Percentiles rank a stretch among this genome's conserved stretches.
These are phyloP conservation scores for Macrophya annulata DNA, from an alignment of 2,888 invertebrate genomes.

Conservation along the genomic window DNA sequence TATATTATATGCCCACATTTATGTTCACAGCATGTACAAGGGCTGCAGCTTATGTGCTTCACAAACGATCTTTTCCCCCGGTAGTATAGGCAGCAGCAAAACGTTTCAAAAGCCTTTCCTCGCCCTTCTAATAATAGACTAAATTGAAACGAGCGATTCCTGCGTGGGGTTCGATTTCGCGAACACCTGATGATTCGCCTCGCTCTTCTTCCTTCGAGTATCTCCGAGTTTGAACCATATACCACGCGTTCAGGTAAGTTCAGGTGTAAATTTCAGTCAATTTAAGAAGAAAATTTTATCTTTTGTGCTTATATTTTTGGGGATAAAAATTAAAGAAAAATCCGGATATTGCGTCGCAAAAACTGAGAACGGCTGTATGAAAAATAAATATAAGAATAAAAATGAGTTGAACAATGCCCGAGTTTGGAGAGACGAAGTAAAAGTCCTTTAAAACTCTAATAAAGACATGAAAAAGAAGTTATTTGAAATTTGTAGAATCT, in stretches of 20 bases:
- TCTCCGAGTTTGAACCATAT: background rate
- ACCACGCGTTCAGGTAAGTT: background rate
- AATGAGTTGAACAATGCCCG: background rate
- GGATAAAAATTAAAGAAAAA: background rate
- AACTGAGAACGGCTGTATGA: background rate
- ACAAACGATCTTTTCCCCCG: constrained; percentile 22
- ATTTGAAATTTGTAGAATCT: constrained; percentile 29
- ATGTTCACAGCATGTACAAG: constrained; percentile 34
- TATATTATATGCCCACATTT: background rate
- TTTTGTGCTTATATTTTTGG: background rate
- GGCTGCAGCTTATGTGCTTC: constrained; percentile 1
- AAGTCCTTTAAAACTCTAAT: constrained; percentile 3
- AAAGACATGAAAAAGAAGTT: constrained; percentile 5
- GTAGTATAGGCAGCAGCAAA: background rate
- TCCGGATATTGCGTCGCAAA: background rate
- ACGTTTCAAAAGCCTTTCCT: constrained; percentile 44
- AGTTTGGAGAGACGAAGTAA: background rate
- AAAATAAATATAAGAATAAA: background rate
- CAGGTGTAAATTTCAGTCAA: background rate
- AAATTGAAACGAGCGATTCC: constrained; percentile 48
- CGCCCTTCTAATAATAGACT: constrained; percentile 36
- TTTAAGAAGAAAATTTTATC: background rate
- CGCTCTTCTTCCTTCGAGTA: background rate
- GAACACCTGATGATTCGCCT: constrained; percentile 41
- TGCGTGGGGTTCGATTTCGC: constrained; percentile 42